Percentiles rank a stretch among this genome's conserved stretches.
Evolutionary conservation across 2,888 invertebrate genomes (phyloP).

Genomic region (Germaria angustata): DNA sequence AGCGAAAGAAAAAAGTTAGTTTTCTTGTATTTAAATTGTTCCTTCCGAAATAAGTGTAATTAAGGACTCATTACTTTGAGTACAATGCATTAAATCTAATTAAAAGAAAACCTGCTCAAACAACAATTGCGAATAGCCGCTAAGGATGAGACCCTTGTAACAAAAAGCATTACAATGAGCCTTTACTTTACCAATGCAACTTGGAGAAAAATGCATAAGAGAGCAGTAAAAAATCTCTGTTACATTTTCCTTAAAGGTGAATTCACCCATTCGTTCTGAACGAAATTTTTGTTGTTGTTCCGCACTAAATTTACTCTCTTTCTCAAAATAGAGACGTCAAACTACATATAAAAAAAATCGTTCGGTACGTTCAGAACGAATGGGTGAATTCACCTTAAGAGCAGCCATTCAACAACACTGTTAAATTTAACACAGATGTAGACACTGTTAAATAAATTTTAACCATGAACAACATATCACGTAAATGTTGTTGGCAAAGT

Average conservation of each 20-base stretch:
- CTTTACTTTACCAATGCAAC: not conserved
- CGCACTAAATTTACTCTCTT: no score
- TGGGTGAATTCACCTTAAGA: no score
- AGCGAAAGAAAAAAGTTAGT: no score
- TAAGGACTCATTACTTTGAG: constrained; percentile 4
- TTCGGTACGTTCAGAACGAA: no score
- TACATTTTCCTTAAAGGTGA: not conserved
- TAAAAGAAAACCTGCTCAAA: not conserved
- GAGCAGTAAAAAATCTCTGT: not conserved
- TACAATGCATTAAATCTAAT: not conserved
- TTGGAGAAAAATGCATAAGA: not conserved
- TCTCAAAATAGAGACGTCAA: no score
- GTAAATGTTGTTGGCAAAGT: constrained; percentile 30
- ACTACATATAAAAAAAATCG: no score
- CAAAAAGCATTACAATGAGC: constrained; percentile 9
- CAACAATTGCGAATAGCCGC: not conserved
- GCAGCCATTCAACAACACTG: not conserved
- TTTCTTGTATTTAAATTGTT: not conserved
- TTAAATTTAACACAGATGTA: not conserved
- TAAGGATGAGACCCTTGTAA: not conserved
- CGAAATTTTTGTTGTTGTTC: no score
- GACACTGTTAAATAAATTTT: not conserved
- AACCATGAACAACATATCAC: constrained; percentile 29
- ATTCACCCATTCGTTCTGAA: no score
- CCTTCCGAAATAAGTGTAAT: not conserved